A percentile compares a stretch with the other conserved stretches of the same genome.
Evolutionary conservation across 2,888 invertebrate species (phyloP).

Genomic region (Cephus nigrinus): DNA sequence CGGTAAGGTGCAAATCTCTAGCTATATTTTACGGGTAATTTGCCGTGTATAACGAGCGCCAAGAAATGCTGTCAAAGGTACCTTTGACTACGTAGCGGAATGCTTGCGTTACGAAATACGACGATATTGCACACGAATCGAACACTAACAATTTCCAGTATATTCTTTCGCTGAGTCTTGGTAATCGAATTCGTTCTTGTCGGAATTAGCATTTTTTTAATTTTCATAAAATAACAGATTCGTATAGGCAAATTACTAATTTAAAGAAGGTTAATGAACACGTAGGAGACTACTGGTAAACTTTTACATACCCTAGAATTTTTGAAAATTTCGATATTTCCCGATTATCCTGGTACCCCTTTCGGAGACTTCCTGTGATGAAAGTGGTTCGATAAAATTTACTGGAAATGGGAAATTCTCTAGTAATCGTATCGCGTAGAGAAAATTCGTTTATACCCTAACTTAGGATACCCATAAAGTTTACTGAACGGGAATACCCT

Average conservation of each 20-base stretch:
- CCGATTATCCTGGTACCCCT: not conserved
- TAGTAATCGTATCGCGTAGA: not conserved
- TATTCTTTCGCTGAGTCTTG: not conserved
- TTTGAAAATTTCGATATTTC: not conserved
- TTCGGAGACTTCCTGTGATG: not conserved
- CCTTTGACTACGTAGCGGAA: not conserved
- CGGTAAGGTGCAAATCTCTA: not conserved
- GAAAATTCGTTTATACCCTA: not conserved
- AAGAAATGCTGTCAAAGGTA: conserved; percentile 27
- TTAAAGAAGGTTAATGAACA: too few relatives aligned
- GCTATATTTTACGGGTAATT: conserved; percentile 29
- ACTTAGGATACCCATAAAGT: not conserved
- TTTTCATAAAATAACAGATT: too few relatives aligned
- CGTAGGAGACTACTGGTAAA: too few relatives aligned
- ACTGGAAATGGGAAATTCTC: not conserved
- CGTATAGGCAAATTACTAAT: too few relatives aligned
- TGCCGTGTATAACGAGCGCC: conserved; percentile 28
- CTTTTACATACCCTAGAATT: not conserved
- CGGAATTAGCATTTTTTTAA: not conserved
- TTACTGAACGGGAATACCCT: not conserved
- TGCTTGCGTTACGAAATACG: not conserved
- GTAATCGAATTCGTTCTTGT: not conserved
- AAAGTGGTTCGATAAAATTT: not conserved
- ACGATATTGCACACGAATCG: not conserved
- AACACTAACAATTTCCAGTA: not conserved